Evolutionary conservation across 2,113 vertebrate genomes (phyloP).

Genomic region (Clarias magur): DNA sequence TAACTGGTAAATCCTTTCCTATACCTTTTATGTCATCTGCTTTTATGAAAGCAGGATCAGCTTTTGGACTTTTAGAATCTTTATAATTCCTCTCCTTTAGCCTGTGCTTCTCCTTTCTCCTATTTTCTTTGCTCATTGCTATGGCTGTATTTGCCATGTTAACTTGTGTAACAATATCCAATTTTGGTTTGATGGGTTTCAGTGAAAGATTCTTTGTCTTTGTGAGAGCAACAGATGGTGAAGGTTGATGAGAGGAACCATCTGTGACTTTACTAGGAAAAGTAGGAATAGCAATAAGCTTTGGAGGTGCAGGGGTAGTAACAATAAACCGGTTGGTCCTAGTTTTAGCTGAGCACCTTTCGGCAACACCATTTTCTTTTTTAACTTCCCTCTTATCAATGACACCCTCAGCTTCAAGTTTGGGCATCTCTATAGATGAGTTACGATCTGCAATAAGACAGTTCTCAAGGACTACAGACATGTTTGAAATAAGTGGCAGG

Average conservation of each 20-base stretch:
- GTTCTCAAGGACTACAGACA: conserved; percentile 87
- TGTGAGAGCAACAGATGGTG: conserved; percentile 84
- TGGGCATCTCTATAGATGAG: conserved; percentile 90
- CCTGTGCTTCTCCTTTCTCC: conserved; percentile 94
- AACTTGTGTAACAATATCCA: conserved; percentile 89
- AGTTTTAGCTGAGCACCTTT: conserved; percentile 89
- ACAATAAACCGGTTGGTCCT: conserved; percentile 89
- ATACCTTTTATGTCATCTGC: conserved; percentile 84
- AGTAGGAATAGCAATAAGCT: conserved; percentile 92
- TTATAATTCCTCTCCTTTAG: conserved; percentile 92
- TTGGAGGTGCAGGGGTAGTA: conserved; percentile 89
- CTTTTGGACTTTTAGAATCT: conserved; percentile 80
- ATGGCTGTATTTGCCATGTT: conserved; percentile 85
- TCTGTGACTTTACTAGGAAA: conserved; percentile 82
- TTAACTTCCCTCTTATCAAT: conserved; percentile 93
- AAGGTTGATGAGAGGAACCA: conserved; percentile 78
- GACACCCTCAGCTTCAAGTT: conserved; percentile 92
- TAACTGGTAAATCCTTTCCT: conserved; percentile 85
- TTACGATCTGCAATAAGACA: conserved; percentile 84
- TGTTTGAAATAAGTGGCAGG: conserved; percentile 94
- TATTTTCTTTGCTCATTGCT: conserved; percentile 88
- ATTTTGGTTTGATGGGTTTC: conserved; percentile 98
- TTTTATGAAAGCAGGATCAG: conserved; percentile 81
- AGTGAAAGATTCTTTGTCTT: conserved; percentile 90
- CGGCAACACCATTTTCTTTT: conserved; percentile 84